phyloP scores from a whole-genome alignment of 53 echinoderm and acorn worm species.

The Apostichopus leukothele region DNA sequence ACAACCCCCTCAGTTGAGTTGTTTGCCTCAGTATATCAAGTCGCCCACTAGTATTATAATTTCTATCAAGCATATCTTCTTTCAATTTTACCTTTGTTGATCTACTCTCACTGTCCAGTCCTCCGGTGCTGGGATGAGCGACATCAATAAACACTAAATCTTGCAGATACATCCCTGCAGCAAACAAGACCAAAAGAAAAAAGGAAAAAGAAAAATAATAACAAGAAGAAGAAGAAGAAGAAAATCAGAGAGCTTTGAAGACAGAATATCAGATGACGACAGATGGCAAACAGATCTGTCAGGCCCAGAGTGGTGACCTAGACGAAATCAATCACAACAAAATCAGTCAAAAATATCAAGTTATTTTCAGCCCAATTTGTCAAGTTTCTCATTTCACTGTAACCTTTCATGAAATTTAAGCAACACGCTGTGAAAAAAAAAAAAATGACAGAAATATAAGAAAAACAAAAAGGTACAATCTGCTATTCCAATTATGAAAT shows the following conservation, averaged over 20 bases:
- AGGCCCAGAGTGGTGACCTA: not conserved
- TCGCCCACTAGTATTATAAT: too few relatives aligned
- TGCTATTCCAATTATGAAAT: too few relatives aligned
- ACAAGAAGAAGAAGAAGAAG: not conserved
- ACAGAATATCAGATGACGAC: not conserved
- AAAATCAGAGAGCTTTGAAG: not conserved
- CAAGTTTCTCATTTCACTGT: not conserved
- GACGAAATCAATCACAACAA: not conserved
- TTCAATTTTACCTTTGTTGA: slow-evolving; percentile 66
- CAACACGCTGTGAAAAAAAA: not conserved
- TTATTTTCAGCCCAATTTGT: not conserved
- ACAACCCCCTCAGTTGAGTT: too few relatives aligned
- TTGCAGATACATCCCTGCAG: slow-evolving; percentile 92
- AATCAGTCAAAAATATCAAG: too few relatives aligned
- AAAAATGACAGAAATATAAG: too few relatives aligned
- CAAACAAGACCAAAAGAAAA: not conserved
- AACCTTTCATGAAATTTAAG: not conserved
- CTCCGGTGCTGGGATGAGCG: slow-evolving; percentile 95
- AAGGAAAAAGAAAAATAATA: not conserved
- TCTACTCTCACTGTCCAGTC: slow-evolving; percentile 84
- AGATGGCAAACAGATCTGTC: not conserved
- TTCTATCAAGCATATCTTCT: too few relatives aligned
- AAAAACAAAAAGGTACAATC: too few relatives aligned
- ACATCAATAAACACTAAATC: slow-evolving; percentile 95
- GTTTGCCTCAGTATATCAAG: too few relatives aligned